A percentile compares a stretch with the other conserved stretches of the same genome.
phyloP scores from a whole-genome alignment of 2,888 invertebrate genomes.

The Portevinia maculata region DNA sequence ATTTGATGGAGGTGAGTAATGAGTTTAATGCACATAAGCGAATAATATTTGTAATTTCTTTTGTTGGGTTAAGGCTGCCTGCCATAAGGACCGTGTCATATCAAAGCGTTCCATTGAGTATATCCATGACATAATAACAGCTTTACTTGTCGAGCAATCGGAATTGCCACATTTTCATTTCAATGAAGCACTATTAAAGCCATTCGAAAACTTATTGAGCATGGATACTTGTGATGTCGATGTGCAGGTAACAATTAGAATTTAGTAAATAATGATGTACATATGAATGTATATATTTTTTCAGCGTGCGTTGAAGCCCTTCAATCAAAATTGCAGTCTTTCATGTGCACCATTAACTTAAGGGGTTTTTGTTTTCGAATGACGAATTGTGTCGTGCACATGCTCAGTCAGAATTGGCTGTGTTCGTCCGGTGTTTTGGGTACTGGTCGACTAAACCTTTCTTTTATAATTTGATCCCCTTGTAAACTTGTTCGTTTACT shows the following conservation, averaged over 20 bases:
- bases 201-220: slow-evolving; percentile 96
- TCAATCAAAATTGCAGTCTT: too few species aligned
- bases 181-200: slow-evolving; percentile 96
- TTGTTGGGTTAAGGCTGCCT: slow-evolving; percentile 89
- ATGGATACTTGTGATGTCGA: slow-evolving; percentile 96
- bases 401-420: too few species aligned
- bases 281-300: too few species aligned
- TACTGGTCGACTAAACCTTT: too few species aligned
- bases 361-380: too few species aligned
- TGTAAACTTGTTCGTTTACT: too few species aligned
- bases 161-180: slow-evolving; percentile 97
- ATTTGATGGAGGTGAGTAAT: slow-evolving; percentile 92
- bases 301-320: too few species aligned
- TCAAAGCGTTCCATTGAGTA: slow-evolving; percentile 96
- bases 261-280: too few species aligned
- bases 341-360: too few species aligned
- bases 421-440: too few species aligned
- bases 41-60: not conserved
- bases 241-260: slow-evolving; percentile 87
- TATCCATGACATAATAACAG: slow-evolving; percentile 95
- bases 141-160: slow-evolving; percentile 92
- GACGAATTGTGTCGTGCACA: too few species aligned
- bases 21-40: not conserved
- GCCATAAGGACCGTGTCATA: slow-evolving; percentile 93
- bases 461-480: too few species aligned